Base-by-base conservation (phyloP, 2,888 invertebrate genomes). In the Baccha elongata region DNA sequence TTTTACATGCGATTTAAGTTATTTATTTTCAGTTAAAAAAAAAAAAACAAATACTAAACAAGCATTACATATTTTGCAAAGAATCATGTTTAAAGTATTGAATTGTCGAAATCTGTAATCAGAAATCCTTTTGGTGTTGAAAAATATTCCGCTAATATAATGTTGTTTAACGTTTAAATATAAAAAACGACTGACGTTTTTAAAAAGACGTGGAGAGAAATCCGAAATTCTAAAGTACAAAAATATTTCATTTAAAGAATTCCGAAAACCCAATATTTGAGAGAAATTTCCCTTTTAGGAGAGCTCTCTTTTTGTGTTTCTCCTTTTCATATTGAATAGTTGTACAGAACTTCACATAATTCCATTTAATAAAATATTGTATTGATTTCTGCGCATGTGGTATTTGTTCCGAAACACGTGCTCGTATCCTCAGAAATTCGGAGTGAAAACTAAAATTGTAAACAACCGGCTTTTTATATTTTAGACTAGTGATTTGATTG, bases 371-470 rank as follows among this genome's bases (percentile, higher is more conserved):
- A n/a, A n/a, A n/a, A n/a, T 0, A n/a, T 17, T 11, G 21, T 11
- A 35, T 13, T 1, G n/a, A 7, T 1, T 6, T 6, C 21, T 55
- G 55, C 55, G 55, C 55, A 55, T 13, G 37, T 55, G 4, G 3
- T 13, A 3, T 5, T 37, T 13, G 3, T 13, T 55, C 55, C 55
- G 55, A 55, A 55, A 55, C 55, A 55, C 55, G 55, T 55, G 55
- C 0, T 1, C n/a, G 8, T n/a, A n/a, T n/a, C n/a, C n/a, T n/a
- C n/a, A 55, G 19, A 5, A 55, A 37, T 21, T 15, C 37, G 37
- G 35, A 15, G 13, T 55, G 2, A 8, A 21, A 53, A 19, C 11
- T 3, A 13, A 37, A 13, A 35, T 55, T 55, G 23, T 55, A 55
- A 55, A 37, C 55, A 55, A 55, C 37, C 55, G 37, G 21, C 37